Conservation (phyloP, 2,797 vertebrate genomes). For the Glossophaga mutica region DNA sequence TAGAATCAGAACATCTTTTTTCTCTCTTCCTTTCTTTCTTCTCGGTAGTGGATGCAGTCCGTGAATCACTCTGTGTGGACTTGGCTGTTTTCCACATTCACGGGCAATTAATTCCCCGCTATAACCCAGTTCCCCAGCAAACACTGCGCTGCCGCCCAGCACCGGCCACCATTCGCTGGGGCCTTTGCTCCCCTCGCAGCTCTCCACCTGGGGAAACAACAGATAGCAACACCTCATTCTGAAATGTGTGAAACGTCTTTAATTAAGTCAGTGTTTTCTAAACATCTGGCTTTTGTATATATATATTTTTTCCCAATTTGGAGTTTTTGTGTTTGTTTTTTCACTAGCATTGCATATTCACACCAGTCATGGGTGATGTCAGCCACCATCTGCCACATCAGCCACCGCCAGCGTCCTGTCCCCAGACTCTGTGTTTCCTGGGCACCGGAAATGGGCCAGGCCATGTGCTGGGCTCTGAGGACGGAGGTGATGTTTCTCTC, state of each 20-base stretch:
- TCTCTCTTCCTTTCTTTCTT: neutral
- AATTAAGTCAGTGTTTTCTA: constrained; percentile 32
- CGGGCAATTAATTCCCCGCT: constrained; percentile 74
- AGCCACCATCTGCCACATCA: neutral
- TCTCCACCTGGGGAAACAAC: constrained; percentile 50
- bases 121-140: constrained; percentile 55
- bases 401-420: neutral
- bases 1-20: constrained; percentile 64
- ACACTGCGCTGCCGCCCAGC: constrained; percentile 61
- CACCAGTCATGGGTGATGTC: constrained; percentile 28
- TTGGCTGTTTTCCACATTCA: constrained; percentile 71
- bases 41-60: constrained; percentile 64
- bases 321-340: neutral
- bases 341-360: constrained; percentile 27
- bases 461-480: neutral
- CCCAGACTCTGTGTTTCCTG: neutral
- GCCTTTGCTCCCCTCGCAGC: neutral
- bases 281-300: constrained; percentile 42
- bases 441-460: neutral
- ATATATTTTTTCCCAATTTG: neutral
- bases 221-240: constrained; percentile 50
- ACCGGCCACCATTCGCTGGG: constrained; percentile 43
- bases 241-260: constrained; percentile 63
- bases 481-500: neutral
- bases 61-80: constrained; percentile 53